Evolutionary conservation across 2,113 vertebrate species (phyloP).

Genomic region (Dendrocopos noguchii): DNA sequence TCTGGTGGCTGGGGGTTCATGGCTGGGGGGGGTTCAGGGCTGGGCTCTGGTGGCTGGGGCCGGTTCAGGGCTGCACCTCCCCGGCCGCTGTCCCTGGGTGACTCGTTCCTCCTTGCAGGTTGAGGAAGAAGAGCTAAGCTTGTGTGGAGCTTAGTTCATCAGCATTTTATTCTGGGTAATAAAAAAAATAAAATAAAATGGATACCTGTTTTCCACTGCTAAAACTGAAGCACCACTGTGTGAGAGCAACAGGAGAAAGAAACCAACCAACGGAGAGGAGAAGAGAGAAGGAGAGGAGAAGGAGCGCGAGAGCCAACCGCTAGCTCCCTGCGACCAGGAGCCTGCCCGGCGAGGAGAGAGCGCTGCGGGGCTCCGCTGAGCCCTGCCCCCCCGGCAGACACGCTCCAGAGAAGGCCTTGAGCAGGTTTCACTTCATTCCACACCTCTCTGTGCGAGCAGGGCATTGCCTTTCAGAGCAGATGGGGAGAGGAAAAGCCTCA

Average conservation of each 20-base stretch:
- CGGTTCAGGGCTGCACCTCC: too few relatives aligned
- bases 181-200: conserved; percentile 95
- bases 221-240: conserved; percentile 98
- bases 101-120: conserved; percentile 66
- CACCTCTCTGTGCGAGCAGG: conserved; percentile 77
- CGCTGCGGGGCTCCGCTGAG: conserved; percentile 69
- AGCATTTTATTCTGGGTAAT: conserved; percentile 98
- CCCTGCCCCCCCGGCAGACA: conserved; percentile 76
- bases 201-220: conserved; percentile 99
- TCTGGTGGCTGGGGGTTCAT: conserved; percentile 61
- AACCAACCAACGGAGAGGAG: conserved; percentile 80
- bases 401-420: conserved; percentile 77
- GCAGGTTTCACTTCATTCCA: conserved; percentile 79
- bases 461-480: conserved; percentile 74
- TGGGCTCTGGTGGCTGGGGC: too few relatives aligned
- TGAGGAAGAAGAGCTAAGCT: conserved; percentile 90
- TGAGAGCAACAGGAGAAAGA: conserved; percentile 92
- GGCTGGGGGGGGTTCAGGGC: too few relatives aligned
- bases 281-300: conserved; percentile 56
- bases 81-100: too few relatives aligned
- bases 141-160: conserved; percentile 90
- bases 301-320: conserved; percentile 79
- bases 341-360: conserved; percentile 77
- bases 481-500: conserved; percentile 82
- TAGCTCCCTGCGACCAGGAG: conserved; percentile 82